These are phyloP conservation scores for Ylistrum balloti DNA, from an alignment of 1,140 invertebrate species.

Conservation along the genomic window DNA sequence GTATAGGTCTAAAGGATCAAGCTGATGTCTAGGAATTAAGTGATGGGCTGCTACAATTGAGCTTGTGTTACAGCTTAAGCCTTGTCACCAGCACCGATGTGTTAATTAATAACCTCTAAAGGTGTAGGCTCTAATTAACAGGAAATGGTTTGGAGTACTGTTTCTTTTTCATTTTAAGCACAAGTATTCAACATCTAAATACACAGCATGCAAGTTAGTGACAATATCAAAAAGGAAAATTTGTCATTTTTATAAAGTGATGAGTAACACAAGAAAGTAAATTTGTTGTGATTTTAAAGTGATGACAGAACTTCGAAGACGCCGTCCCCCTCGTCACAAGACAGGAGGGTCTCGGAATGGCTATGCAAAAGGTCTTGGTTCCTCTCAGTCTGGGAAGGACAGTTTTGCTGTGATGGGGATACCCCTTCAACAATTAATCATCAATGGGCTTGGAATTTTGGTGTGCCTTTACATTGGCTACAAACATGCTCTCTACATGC, in stretches of 20 bases:
- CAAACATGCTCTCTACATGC: constrained; percentile 71
- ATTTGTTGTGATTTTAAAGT: neutral
- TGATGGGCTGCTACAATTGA: neutral
- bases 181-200: neutral
- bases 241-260: neutral
- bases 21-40: neutral
- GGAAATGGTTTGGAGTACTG: neutral
- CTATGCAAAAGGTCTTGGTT: constrained; percentile 52
- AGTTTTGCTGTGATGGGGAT: constrained; percentile 58
- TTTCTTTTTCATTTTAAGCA: neutral
- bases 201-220: neutral
- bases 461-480: constrained; percentile 67
- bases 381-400: constrained; percentile 49
- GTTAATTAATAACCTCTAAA: neutral
- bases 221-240: neutral
- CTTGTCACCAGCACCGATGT: neutral
- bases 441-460: constrained; percentile 64
- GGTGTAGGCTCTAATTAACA: neutral
- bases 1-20: neutral
- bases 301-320: constrained; percentile 68
- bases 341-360: constrained; percentile 61
- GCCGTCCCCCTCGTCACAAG: constrained; percentile 62
- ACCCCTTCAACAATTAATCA: constrained; percentile 62
- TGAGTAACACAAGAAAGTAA: neutral
- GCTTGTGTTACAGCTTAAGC: neutral